A percentile compares a stretch with the other conserved stretches of the same genome.
These are phyloP conservation scores for Pipistrellus kuhlii DNA, from an alignment of 2,797 vertebrate genomes.

Conservation along the genomic window DNA sequence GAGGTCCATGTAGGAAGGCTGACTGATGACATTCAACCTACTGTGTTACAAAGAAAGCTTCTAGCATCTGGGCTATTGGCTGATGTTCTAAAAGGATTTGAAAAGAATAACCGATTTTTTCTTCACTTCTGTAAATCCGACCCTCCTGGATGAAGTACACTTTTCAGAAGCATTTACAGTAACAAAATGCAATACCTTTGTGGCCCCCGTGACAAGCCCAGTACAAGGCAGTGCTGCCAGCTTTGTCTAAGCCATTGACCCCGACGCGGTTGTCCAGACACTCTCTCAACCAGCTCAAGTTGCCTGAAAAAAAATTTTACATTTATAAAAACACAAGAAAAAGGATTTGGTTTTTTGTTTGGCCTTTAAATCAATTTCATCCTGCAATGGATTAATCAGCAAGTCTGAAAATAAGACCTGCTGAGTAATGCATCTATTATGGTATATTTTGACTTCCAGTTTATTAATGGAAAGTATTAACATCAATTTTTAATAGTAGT, in stretches of 20 bases:
- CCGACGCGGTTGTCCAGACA: conserved; percentile 98
- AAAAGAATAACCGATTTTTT: not conserved
- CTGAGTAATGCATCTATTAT: not conserved
- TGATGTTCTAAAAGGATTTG: not conserved
- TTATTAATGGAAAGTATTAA: conserved; percentile 60
- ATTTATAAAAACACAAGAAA: conserved; percentile 55
- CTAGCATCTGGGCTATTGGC: not conserved
- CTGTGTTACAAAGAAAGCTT: not conserved
- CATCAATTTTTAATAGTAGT: conserved; percentile 69
- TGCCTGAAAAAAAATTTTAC: conserved; percentile 89
- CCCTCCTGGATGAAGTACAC: not conserved
- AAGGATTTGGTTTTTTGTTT: not conserved
- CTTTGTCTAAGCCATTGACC: conserved; percentile 97
- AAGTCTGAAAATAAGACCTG: conserved; percentile 55
- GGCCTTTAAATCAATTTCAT: conserved; percentile 48
- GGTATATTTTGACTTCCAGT: conserved; percentile 11
- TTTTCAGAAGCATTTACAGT: not conserved
- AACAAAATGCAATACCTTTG: conserved; percentile 89
- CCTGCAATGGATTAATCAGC: conserved; percentile 42
- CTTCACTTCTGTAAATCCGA: not conserved
- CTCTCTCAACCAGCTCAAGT: conserved; percentile 97
- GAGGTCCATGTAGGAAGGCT: not conserved
- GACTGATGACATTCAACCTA: not conserved
- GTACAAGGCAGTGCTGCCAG: conserved; percentile 97
- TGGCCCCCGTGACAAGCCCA: conserved; percentile 98